Percentiles rank a stretch among this genome's conserved stretches.
phyloP scores from a whole-genome alignment of 2,888 invertebrate genomes.

The Ophioninae sp. region DNA sequence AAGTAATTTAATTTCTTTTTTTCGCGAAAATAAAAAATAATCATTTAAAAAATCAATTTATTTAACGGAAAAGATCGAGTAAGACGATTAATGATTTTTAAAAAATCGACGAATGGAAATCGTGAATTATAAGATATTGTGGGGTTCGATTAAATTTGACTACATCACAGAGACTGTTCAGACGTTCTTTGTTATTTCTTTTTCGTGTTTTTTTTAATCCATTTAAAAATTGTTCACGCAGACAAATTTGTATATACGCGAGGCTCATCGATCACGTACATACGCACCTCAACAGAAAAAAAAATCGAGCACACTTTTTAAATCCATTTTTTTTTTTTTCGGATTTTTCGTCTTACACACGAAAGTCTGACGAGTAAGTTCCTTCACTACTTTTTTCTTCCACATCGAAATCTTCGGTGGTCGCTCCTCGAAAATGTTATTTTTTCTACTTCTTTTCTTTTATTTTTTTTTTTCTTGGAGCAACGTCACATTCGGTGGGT shows the following conservation, averaged over 20 bases:
- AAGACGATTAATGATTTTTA: conserved; percentile 34
- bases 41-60: background rate
- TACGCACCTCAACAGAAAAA: conserved; percentile 39
- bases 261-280: conserved; percentile 67
- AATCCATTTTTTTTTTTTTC: conserved; percentile 2
- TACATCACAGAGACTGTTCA: conserved; percentile 64
- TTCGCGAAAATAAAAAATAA: background rate
- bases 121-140: conserved; percentile 31
- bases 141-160: conserved; percentile 59
- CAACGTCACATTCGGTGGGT: conserved; percentile 49
- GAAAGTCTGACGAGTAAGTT: background rate
- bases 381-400: conserved; percentile 5
- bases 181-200: conserved; percentile 42
- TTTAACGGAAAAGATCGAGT: conserved; percentile 60
- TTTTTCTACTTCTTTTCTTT: background rate
- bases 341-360: background rate
- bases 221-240: conserved; percentile 50
- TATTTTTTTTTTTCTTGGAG: conserved; percentile 1
- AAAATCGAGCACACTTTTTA: conserved; percentile 36
- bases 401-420: conserved; percentile 34
- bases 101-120: conserved; percentile 29
- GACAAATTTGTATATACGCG: conserved; percentile 65
- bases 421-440: conserved; percentile 19
- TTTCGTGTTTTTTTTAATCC: conserved; percentile 12
- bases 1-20: background rate